Conservation (phyloP, 2,113 vertebrate genomes). For the Verasper variegatus region DNA sequence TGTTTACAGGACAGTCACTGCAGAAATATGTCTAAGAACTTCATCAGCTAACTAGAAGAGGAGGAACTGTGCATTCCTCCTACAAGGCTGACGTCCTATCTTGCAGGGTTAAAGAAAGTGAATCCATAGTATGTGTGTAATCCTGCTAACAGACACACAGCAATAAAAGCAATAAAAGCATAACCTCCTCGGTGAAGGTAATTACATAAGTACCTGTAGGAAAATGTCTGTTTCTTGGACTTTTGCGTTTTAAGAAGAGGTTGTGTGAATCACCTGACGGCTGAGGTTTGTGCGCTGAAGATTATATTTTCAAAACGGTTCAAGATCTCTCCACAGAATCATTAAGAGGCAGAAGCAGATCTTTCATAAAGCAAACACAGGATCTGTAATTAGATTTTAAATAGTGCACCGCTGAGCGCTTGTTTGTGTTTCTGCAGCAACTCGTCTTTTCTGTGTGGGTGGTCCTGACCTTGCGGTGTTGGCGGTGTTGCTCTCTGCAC, state of each 20-base stretch:
- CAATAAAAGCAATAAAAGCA: no score
- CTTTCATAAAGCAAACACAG: neutral
- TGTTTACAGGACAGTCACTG: no score
- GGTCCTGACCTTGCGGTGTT: slow-evolving; percentile 33
- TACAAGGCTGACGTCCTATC: no score
- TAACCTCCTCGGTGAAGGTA: neutral
- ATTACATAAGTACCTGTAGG: neutral
- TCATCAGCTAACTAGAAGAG: no score
- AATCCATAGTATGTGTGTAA: no score
- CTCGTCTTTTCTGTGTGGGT: slow-evolving; percentile 4
- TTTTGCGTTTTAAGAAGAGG: slow-evolving; percentile 8
- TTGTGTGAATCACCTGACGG: neutral
- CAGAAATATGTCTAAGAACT: no score
- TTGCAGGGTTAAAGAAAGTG: no score
- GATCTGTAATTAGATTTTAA: neutral
- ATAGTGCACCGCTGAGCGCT: neutral
- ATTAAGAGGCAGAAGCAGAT: neutral
- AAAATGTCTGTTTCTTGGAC: neutral
- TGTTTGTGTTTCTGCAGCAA: neutral
- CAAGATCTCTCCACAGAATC: neutral
- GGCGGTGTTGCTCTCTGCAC: neutral
- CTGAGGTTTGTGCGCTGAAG: neutral
- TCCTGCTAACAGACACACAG: no score
- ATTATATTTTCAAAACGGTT: neutral
- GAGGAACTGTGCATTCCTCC: no score